These are phyloP conservation scores for Eupithecia dodoneata DNA, from an alignment of 2,888 invertebrate species.

Conservation along the genomic window DNA sequence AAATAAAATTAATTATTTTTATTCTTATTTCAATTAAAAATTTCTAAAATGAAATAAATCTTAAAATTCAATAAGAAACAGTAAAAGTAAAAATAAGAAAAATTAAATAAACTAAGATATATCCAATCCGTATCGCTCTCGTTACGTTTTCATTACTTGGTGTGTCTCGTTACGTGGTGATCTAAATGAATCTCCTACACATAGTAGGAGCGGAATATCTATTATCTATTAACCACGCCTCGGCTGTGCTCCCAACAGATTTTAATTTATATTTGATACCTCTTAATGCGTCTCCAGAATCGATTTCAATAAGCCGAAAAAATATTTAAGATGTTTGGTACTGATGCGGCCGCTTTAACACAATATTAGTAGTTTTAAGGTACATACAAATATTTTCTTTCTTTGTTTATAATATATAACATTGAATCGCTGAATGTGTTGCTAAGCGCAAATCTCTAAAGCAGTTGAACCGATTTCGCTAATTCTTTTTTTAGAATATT, in stretches of 20 bases:
- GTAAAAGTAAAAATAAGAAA: too few relatives aligned
- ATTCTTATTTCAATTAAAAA: too few relatives aligned
- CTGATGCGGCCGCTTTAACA: background rate
- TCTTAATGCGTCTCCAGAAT: constrained; percentile 31
- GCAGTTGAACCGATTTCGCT: too few relatives aligned
- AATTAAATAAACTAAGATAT: background rate
- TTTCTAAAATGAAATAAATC: too few relatives aligned
- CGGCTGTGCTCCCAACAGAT: constrained; percentile 33
- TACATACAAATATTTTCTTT: too few relatives aligned
- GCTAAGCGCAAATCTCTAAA: too few relatives aligned
- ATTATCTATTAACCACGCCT: constrained; percentile 72
- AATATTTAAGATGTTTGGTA: constrained; percentile 24
- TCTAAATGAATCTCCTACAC: constrained; percentile 14
- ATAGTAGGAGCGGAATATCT: constrained; percentile 66
- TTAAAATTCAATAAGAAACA: too few relatives aligned
- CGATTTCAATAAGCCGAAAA: constrained; percentile 26
- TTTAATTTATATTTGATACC: constrained; percentile 35
- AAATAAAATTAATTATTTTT: too few relatives aligned
- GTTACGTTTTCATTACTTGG: background rate
- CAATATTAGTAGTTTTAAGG: background rate
- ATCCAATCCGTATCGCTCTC: background rate
- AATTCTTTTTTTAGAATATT: too few relatives aligned
- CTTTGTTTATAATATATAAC: too few relatives aligned
- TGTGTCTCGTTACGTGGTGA: constrained; percentile 6
- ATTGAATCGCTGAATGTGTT: too few relatives aligned